phyloP scores from a whole-genome alignment of 2,888 invertebrate genomes.

The Cataglyphis rosenhaueri region DNA sequence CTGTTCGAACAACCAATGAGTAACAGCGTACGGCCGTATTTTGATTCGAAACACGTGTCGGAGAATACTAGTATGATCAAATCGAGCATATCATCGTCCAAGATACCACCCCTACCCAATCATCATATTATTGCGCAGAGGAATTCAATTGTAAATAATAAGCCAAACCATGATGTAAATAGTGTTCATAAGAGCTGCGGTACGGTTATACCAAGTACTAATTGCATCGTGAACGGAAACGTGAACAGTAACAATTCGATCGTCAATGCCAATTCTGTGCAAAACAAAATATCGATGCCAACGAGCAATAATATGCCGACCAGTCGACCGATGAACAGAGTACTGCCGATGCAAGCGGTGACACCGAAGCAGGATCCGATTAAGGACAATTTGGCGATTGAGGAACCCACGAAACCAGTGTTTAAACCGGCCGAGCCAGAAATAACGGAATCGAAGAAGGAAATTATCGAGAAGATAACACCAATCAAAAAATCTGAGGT shows the following conservation, averaged over 20 bases:
- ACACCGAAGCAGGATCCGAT: conserved; percentile 87
- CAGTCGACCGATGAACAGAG: conserved; percentile 91
- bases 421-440: conserved; percentile 74
- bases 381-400: conserved; percentile 74
- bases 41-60: conserved; percentile 83
- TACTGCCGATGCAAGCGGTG: conserved; percentile 91
- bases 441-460: conserved; percentile 62
- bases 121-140: conserved; percentile 79
- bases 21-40: conserved; percentile 80
- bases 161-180: conserved; percentile 78
- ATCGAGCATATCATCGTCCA: conserved; percentile 81
- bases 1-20: conserved; percentile 78
- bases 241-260: conserved; percentile 74
- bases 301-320: conserved; percentile 78
- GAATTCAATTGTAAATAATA: conserved; percentile 75
- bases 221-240: conserved; percentile 64
- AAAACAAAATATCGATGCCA: conserved; percentile 83
- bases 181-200: conserved; percentile 76
- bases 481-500: conserved; percentile 60
- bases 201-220: conserved; percentile 69
- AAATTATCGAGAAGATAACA: conserved; percentile 52
- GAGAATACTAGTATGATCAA: conserved; percentile 84
- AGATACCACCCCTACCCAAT: conserved; percentile 79
- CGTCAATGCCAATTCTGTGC: conserved; percentile 83
- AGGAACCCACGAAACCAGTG: conserved; percentile 80